Evolutionary conservation across 2,888 invertebrate genomes (phyloP), one percentile per base, ranked within the genome.

Genomic region (Tubiluchus corallicola): DNA sequence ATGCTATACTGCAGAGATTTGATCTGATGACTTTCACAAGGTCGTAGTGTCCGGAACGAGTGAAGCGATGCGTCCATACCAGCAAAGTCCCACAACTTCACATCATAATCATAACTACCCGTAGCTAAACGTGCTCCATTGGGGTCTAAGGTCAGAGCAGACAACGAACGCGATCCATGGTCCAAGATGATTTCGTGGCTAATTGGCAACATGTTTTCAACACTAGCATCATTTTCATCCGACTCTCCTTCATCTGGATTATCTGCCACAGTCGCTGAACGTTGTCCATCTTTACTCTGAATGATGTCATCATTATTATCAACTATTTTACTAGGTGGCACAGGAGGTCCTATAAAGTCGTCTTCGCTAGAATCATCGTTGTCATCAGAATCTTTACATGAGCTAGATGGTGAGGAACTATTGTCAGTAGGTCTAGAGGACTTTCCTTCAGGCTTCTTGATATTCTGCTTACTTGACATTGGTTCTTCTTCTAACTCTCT

Each of bases 31-130:
- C 71, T 70, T 64, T 94, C 94, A 59, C 90, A 90, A 0, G 96
- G 94, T 52, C 82, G 81, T n/a, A 92, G 68, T 0, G 82, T 82
- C 17, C 94, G 74, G 62, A 94, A 98, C 41, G 88, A 83, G 43
- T 82, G 76, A 70, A 90, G 74, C 1, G 81, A 76, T 0, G 82
- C 75, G 62, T 96, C 92, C 92, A 98, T 96, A 3, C 94, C 96
- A 49, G 90, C 85, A 69, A 98, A 98, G 62, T 99, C 98, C 90
- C 90, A 98, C 55, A 98, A 83, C 43, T 82, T 81, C 2, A 98
- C 81, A 53, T 92, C 88, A 64, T 92, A 98, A 63, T 98, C 96
- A 19, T 85, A 76, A 0, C 92, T 87, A 1, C 98, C 98, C 0
- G 83, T 79, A 0, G 84, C 79, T 37, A 84, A 62, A 1, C 96